phyloP scores from a whole-genome alignment of 1,140 invertebrate species.

The Cotesia typhae region DNA sequence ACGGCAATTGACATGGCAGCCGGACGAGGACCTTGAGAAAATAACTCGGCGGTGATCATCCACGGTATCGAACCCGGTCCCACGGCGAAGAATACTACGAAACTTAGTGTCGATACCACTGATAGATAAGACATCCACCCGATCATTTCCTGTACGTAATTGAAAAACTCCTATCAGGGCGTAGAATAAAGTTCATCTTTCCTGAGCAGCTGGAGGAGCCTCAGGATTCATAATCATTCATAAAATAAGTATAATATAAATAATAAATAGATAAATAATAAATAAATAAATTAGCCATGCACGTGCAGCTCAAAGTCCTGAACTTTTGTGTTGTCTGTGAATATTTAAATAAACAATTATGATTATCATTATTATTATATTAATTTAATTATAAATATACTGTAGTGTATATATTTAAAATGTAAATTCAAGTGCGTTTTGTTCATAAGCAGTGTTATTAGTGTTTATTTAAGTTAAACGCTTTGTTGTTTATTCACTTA shows the following conservation, averaged over 20 bases:
- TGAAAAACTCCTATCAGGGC: slow-evolving; percentile 89
- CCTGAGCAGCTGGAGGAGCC: slow-evolving; percentile 65
- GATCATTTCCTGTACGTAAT: slow-evolving; percentile 96
- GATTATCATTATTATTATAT: too few relatives aligned
- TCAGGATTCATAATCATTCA: slow-evolving; percentile 49
- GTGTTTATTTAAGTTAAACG: too few relatives aligned
- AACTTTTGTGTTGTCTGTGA: background rate
- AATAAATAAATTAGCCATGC: slow-evolving; percentile 21
- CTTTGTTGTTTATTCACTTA: background rate
- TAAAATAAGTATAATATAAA: slow-evolving; percentile 33
- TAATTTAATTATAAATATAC: too few relatives aligned
- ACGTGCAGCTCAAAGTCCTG: background rate
- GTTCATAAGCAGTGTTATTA: too few relatives aligned
- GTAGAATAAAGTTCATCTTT: slow-evolving; percentile 65
- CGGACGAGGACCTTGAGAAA: slow-evolving; percentile 94
- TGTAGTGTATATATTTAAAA: too few relatives aligned
- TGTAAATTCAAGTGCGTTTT: too few relatives aligned
- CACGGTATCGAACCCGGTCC: slow-evolving; percentile 97
- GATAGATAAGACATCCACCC: slow-evolving; percentile 97
- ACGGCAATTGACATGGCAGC: slow-evolving; percentile 98
- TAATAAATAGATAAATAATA: slow-evolving; percentile 28
- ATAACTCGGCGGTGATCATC: slow-evolving; percentile 98
- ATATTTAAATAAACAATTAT: background rate
- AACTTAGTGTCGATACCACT: slow-evolving; percentile 91
- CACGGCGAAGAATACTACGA: slow-evolving; percentile 97